Percentiles rank a stretch among this genome's conserved stretches.
phyloP scores from a whole-genome alignment of 2,113 vertebrate species.

The Platichthys stellatus region DNA sequence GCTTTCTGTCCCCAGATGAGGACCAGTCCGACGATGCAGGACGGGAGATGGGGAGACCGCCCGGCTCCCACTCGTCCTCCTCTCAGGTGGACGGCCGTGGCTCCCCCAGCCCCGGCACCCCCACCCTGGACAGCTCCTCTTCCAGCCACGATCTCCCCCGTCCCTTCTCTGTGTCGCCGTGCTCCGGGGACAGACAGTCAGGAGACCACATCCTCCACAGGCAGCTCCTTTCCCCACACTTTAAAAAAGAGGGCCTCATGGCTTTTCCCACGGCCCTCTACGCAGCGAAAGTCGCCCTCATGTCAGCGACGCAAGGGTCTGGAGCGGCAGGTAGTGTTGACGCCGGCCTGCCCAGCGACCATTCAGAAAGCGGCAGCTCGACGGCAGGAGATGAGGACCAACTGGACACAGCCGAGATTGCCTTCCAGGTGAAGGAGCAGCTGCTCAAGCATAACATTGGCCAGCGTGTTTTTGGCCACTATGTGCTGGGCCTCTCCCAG shows the following conservation, averaged over 20 bases:
- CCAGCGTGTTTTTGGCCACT: slow-evolving; percentile 97
- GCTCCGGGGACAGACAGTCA: slow-evolving; percentile 81
- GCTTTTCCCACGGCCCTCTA: slow-evolving; percentile 88
- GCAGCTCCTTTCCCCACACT: slow-evolving; percentile 84
- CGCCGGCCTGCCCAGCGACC: slow-evolving; percentile 84
- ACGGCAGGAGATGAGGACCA: slow-evolving; percentile 88
- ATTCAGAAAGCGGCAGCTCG: slow-evolving; percentile 81
- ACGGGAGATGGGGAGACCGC: slow-evolving; percentile 83
- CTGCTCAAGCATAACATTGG: slow-evolving; percentile 99
- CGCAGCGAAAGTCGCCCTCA: slow-evolving; percentile 83
- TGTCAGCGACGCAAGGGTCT: slow-evolving; percentile 73
- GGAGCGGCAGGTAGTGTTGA: slow-evolving; percentile 64
- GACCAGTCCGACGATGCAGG: slow-evolving; percentile 87
- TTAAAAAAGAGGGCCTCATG: slow-evolving; percentile 88
- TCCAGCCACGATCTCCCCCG: slow-evolving; percentile 78
- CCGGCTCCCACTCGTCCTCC: slow-evolving; percentile 86
- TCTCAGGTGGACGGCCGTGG: slow-evolving; percentile 81
- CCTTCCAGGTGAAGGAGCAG: slow-evolving; percentile 98
- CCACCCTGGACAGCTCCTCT: slow-evolving; percentile 70
- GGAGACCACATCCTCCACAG: slow-evolving; percentile 86
- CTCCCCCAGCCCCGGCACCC: slow-evolving; percentile 82
- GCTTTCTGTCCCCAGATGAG: slow-evolving; percentile 84
- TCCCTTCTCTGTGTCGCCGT: slow-evolving; percentile 88
- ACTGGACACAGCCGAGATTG: slow-evolving; percentile 95
- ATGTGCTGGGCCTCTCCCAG: slow-evolving; percentile 96